Evolutionary conservation across 2,888 invertebrate species (phyloP), one percentile per base, ranked within the genome.

Genomic region (Teleiodes luculella): DNA sequence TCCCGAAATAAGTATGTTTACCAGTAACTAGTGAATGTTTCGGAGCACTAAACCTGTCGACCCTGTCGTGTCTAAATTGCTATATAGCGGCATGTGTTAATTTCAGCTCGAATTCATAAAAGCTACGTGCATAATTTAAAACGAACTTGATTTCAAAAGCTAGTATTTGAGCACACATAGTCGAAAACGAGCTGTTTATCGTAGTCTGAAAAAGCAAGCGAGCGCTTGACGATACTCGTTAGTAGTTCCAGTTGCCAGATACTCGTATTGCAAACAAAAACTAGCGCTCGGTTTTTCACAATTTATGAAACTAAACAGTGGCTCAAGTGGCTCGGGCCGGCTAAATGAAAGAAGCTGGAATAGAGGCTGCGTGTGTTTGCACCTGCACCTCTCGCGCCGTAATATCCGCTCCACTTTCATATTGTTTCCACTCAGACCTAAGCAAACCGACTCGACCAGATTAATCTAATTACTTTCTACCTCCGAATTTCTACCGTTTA

Each of bases 381-480:
- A 79, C 79, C 83, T 78, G 83, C 84, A 76, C 77, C 78, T 3
- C 3, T 6, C 3, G 24, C 24, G 68, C 67, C 71, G 82, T 81
- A 86, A 86, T 87, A 86, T 86, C 87, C 87, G 86, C 76, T 76
- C 80, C 73, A 76, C 78, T 78, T 82, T 81, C 83, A 82, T 83
- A 78, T 82, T 80, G 80, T 81, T 80, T 76, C 77, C 76, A 76
- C 80, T 71, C 59, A 74, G 80, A 82, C 80, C 81, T 82, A 76
- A 83, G 83, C 77, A 85, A 84, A 85, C 85, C 76, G 67, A 71
- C 76, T 67, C 72, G 67, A 68, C 73, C 70, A 74, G 76, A 78
- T 80, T 84, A 83, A 86, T 83, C 82, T 79, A 83, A 85, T 85
- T 57, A 57, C 47, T 46, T 56, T 53, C 53, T 53, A 14, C 37